These are phyloP conservation scores for Brachyptera risi DNA, from an alignment of 2,888 invertebrate genomes.

Conservation along the genomic window DNA sequence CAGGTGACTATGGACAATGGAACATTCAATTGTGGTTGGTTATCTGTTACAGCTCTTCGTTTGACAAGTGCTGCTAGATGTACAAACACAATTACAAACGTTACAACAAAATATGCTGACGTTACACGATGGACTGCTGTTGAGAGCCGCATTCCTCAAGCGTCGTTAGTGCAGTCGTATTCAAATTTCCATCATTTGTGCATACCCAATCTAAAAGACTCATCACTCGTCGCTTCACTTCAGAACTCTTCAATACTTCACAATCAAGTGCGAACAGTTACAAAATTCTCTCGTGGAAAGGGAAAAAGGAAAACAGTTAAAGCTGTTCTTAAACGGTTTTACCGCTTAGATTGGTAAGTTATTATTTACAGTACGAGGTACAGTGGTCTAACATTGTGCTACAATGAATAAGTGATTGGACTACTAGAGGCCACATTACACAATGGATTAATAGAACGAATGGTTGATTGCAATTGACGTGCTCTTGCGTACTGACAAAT, in stretches of 20 bases:
- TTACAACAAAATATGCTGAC: background rate
- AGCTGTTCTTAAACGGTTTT: constrained; percentile 68
- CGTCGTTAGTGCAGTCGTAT: background rate
- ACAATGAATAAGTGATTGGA: no score
- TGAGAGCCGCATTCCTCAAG: background rate
- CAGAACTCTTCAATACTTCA: background rate
- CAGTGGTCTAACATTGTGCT: no score
- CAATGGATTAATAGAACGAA: no score
- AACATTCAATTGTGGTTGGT: no score
- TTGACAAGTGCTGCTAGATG: background rate
- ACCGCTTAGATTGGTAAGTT: constrained; percentile 66
- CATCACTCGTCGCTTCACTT: background rate
- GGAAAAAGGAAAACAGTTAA: constrained; percentile 74
- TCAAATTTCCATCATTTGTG: background rate
- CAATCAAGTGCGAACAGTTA: constrained; percentile 54
- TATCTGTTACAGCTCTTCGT: constrained; percentile 1
- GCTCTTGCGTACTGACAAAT: no score
- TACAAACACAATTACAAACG: background rate
- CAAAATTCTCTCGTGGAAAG: constrained; percentile 65
- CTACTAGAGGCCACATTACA: no score
- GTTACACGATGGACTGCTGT: background rate
- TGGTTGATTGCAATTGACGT: no score
- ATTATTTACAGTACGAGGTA: no score
- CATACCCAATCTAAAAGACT: background rate
- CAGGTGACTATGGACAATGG: no score